Evolutionary conservation across 2,888 invertebrate species (phyloP).

Genomic region (Diaphora mendica): DNA sequence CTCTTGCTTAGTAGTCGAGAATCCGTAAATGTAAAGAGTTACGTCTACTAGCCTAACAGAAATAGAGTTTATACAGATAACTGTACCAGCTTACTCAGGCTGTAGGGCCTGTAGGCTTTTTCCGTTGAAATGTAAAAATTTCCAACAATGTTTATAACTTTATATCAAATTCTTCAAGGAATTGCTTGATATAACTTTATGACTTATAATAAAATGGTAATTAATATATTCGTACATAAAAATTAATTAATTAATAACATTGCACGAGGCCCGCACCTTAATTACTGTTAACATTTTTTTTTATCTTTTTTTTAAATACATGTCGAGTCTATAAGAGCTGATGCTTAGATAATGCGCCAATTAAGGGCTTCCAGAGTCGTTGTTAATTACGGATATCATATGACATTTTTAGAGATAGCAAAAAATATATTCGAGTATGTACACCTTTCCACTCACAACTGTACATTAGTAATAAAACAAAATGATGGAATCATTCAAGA

Average conservation of each 20-base stretch:
- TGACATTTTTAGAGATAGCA: slow-evolving; percentile 46
- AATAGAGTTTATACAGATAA: not conserved
- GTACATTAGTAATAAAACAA: slow-evolving; percentile 16
- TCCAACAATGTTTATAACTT: not conserved
- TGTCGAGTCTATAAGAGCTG: slow-evolving; percentile 36
- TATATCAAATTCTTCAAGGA: not conserved
- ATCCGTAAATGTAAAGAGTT: not conserved
- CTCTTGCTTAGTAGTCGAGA: too few relatives aligned
- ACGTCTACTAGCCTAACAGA: not conserved
- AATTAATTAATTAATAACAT: not conserved
- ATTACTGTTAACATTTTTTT: slow-evolving; percentile 32
- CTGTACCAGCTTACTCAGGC: not conserved
- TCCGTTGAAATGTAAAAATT: not conserved
- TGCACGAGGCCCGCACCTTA: slow-evolving; percentile 18
- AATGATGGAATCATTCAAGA: too few relatives aligned
- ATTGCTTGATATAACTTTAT: slow-evolving; percentile 1
- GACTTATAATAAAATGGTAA: slow-evolving; percentile 31
- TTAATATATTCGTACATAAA: slow-evolving; percentile 19
- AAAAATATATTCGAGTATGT: slow-evolving; percentile 22
- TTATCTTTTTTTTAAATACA: slow-evolving; percentile 28
- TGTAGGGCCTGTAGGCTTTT: not conserved
- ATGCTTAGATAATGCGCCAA: slow-evolving; percentile 54
- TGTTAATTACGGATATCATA: slow-evolving; percentile 58
- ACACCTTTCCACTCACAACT: slow-evolving; percentile 32
- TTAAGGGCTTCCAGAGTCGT: slow-evolving; percentile 55